phyloP scores from a whole-genome alignment of 1,140 invertebrate genomes.

The Anastrepha obliqua region DNA sequence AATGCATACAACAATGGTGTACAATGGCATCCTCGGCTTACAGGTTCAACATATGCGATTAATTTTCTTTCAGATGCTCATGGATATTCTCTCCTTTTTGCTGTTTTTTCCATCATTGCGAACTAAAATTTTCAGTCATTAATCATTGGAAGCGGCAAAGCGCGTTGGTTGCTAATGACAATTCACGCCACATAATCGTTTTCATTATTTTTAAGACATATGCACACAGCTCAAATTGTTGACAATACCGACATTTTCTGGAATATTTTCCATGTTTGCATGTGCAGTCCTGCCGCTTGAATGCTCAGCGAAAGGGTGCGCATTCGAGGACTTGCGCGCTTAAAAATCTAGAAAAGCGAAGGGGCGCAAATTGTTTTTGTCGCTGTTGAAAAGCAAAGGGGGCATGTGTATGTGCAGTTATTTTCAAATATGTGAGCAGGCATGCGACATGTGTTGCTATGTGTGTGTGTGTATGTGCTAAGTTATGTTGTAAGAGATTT shows the following conservation, averaged over 20 bases:
- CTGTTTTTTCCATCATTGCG: not conserved
- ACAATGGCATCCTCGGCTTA: not conserved
- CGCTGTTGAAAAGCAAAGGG: not conserved
- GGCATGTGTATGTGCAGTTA: not conserved
- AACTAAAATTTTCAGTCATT: slow-evolving; percentile 35
- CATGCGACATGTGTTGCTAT: not conserved
- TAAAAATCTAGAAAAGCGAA: not conserved
- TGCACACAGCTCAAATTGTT: slow-evolving; percentile 33
- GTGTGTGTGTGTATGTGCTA: not conserved
- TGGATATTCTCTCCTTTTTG: not conserved
- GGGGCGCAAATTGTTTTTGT: not conserved
- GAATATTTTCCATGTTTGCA: not conserved
- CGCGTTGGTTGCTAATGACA: slow-evolving; percentile 48
- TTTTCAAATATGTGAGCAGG: no score
- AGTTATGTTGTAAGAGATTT: slow-evolving; percentile 70
- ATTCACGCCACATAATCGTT: slow-evolving; percentile 53
- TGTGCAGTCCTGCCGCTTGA: no score
- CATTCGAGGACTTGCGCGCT: not conserved
- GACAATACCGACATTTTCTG: not conserved
- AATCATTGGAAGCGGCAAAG: slow-evolving; percentile 1
- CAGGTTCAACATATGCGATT: not conserved
- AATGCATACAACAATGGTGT: no score
- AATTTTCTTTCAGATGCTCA: not conserved
- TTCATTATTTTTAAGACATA: slow-evolving; percentile 54
- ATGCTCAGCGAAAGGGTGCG: not conserved